These are phyloP conservation scores for Drosophila persimilis DNA, from an alignment of 1,140 invertebrate species.

Conservation along the genomic window DNA sequence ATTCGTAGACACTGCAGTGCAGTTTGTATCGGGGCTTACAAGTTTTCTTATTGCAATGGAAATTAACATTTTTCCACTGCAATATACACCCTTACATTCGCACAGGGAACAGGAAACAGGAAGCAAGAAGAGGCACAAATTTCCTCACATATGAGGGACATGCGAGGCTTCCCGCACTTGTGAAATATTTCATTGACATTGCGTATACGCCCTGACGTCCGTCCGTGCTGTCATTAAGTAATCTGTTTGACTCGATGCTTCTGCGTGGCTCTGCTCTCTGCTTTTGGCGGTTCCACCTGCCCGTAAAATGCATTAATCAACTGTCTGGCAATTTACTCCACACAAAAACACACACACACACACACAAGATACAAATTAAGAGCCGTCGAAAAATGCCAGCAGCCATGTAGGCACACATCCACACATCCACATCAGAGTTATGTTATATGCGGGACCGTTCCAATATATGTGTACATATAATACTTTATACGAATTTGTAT, in stretches of 20 bases:
- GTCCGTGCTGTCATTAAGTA: conserved; percentile 61
- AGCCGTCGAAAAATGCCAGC: conserved; percentile 26
- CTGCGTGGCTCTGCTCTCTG: background rate
- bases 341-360: conserved; percentile 17
- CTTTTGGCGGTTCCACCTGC: conserved; percentile 39
- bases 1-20: conserved; percentile 64
- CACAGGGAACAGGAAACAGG: background rate
- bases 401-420: background rate
- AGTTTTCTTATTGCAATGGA: conserved; percentile 74
- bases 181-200: conserved; percentile 75
- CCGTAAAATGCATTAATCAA: conserved; percentile 76
- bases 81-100: conserved; percentile 4
- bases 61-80: conserved; percentile 47
- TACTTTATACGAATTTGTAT: no score
- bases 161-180: conserved; percentile 1
- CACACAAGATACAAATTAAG: conserved; percentile 26
- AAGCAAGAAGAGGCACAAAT: background rate
- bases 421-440: background rate
- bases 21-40: conserved; percentile 59
- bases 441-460: no score
- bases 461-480: conserved; percentile 1
- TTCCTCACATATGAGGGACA: conserved; percentile 2
- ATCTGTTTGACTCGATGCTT: conserved; percentile 43
- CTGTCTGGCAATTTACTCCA: conserved; percentile 70
- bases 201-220: conserved; percentile 54